Evolutionary conservation across 2,113 vertebrate genomes (phyloP), one percentile per base, ranked within the genome.

Genomic region (Cervus canadensis): DNA sequence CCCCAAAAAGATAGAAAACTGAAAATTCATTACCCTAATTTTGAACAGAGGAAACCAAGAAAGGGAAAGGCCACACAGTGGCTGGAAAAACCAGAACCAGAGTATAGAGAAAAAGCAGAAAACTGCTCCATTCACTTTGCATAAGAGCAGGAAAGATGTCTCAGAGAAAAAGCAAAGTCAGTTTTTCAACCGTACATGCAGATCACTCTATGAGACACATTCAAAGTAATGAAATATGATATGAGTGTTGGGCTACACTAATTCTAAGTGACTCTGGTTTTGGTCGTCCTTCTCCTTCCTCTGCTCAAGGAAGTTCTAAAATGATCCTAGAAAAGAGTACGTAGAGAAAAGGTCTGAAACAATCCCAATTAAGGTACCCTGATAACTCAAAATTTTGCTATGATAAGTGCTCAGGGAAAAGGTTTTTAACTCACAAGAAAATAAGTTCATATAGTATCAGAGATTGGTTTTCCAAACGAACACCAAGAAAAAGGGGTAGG

Each of bases 301-400:
- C 89, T 95, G 54, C 33, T 96, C 59, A 93, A 93, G 62, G 11
- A 95, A 94, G 36, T 91, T 91, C 78, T 94, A 96, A 97, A 91
- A 91, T 62, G 30, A 52, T 7, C 28, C 36, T 79, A 82, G 11
- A 60, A 97, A 87, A 92, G 36, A 88, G 0, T 74, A 86, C n/a
- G 10, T 1, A 76, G 30, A 48, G 33, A 97, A 88, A 67, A 45
- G 21, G 33, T 74, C 62, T 56, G 25, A 36, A 48, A 74, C 3
- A 86, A 50, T 40, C 10, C 67, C 30, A 95, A 71, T 74, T 92
- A 97, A 95, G n/a, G 4, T 50, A 82, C 7, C 84, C 64, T 87
- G 57, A 78, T 56, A 94, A 97, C 33, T 91, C 26, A 45, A 95
- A 86, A 59, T 62, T 86, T 78, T 97, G 26, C 33, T 96, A 43